Percentiles rank a stretch among this genome's conserved stretches.
Evolutionary conservation across 2,113 vertebrate species (phyloP).

Genomic region (Tragulus kanchil): DNA sequence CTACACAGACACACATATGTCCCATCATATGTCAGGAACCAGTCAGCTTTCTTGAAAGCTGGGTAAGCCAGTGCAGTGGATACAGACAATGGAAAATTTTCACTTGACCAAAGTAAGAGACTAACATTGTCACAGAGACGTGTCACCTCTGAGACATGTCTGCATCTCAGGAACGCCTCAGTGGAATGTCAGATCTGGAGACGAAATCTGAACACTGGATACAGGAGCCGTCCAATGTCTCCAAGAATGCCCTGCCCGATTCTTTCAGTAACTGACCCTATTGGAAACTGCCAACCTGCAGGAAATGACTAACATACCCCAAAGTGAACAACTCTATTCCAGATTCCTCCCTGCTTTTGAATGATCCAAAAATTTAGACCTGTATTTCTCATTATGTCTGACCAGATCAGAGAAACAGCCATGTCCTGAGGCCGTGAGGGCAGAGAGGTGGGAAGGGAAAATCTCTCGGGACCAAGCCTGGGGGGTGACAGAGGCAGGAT

Average conservation of each 20-base stretch:
- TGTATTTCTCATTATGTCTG: constrained; percentile 70
- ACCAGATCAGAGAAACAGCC: constrained; percentile 52
- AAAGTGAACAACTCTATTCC: constrained; percentile 52
- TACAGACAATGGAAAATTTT: not conserved
- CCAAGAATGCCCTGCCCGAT: not conserved
- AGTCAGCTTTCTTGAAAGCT: constrained; percentile 25
- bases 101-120: not conserved
- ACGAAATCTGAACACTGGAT: constrained; percentile 3
- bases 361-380: constrained; percentile 32
- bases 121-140: not conserved
- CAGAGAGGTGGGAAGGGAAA: constrained; percentile 7
- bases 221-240: not conserved
- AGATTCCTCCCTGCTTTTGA: constrained; percentile 64
- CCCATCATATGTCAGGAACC: not conserved
- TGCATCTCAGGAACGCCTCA: not conserved
- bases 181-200: not conserved
- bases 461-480: not conserved
- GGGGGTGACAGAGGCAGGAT: not conserved
- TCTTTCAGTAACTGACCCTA: constrained; percentile 57
- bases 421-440: not conserved
- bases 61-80: not conserved
- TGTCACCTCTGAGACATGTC: not conserved
- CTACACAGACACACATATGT: not conserved
- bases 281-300: constrained; percentile 62
- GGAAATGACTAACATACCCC: constrained; percentile 78